phyloP scores from a whole-genome alignment of 2,888 invertebrate genomes.

The Hirudinaria manillensis region DNA sequence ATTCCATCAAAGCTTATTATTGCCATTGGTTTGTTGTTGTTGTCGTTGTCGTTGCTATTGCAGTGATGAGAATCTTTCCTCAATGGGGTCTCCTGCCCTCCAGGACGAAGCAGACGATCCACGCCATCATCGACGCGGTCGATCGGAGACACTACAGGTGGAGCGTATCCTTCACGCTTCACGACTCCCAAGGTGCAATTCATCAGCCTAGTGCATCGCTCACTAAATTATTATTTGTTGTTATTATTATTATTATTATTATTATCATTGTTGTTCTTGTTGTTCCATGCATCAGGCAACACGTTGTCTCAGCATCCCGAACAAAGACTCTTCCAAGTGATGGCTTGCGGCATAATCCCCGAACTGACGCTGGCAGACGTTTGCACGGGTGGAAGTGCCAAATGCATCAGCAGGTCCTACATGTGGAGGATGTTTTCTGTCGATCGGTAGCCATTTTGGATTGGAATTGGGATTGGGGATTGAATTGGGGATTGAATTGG shows the following conservation, averaged over 20 bases:
- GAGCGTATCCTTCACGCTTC: conserved; percentile 48
- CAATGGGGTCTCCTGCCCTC: conserved; percentile 47
- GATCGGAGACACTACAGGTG: conserved; percentile 49
- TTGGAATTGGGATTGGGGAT: not conserved
- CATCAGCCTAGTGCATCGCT: not conserved
- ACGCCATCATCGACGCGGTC: conserved; percentile 46
- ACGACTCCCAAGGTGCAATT: conserved; percentile 40
- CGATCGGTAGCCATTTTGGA: not conserved
- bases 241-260: too few species aligned
- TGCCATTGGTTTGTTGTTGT: not conserved
- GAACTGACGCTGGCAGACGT: not conserved
- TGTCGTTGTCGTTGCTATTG: conserved; percentile 1
- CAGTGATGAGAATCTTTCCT: conserved; percentile 46
- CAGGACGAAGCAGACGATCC: conserved; percentile 46
- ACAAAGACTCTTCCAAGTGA: not conserved
- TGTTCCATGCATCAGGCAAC: not conserved
- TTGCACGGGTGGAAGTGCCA: not conserved
- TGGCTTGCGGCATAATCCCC: conserved; percentile 1
- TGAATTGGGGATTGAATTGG: not conserved
- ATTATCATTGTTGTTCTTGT: too few species aligned
- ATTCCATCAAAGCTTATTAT: not conserved
- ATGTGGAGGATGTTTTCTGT: conserved; percentile 1
- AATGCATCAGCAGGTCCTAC: conserved; percentile 6
- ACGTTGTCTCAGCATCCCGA: not conserved
- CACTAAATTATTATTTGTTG: too few species aligned